Evolutionary conservation across 2,113 vertebrate genomes (phyloP).

Genomic region (Morone saxatilis): DNA sequence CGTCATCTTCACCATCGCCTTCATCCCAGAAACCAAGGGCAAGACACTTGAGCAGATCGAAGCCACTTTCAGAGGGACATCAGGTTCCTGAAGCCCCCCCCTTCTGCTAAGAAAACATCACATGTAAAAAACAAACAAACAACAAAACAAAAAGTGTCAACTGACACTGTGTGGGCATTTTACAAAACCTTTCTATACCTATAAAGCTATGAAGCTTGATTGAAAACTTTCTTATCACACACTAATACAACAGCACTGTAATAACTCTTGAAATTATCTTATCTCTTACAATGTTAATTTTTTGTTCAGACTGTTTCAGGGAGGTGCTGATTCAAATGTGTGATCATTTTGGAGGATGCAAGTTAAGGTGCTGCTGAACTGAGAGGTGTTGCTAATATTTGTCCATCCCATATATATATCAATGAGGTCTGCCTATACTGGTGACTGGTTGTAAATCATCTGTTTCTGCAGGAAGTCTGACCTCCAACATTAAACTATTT

Average conservation of each 20-base stretch:
- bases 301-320: neutral
- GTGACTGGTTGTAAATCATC: neutral
- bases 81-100: constrained; percentile 44
- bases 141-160: neutral
- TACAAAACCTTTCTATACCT: neutral
- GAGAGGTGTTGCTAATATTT: neutral
- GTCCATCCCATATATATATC: neutral
- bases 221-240: neutral
- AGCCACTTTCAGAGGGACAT: constrained; percentile 84
- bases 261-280: neutral
- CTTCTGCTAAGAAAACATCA: neutral
- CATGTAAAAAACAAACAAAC: no score
- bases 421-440: neutral
- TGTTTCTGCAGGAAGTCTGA: neutral
- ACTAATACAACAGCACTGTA: neutral
- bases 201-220: neutral
- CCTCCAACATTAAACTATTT: neutral
- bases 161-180: constrained; percentile 1
- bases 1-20: constrained; percentile 88
- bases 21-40: constrained; percentile 93
- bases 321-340: neutral
- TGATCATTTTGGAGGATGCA: neutral
- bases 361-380: neutral
- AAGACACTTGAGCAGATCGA: constrained; percentile 94
- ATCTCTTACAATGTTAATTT: neutral